These are phyloP conservation scores for Moxostoma hubbsi DNA, from an alignment of 2,797 vertebrate genomes.

Conservation along the genomic window DNA sequence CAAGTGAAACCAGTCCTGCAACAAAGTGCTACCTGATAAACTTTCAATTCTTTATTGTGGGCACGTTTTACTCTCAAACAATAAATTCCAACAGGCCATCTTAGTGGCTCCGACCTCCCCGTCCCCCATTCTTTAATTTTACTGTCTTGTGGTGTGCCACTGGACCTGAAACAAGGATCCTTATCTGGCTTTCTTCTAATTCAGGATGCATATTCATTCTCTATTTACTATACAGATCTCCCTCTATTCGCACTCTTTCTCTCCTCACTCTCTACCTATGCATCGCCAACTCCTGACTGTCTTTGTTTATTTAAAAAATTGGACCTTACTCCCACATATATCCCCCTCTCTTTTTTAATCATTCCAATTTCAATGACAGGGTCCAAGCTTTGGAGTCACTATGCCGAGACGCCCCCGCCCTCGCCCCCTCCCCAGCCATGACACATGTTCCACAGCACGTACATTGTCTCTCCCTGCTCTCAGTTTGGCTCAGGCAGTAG, in stretches of 20 bases:
- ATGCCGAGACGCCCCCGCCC: constrained; percentile 73
- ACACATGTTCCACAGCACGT: constrained; percentile 83
- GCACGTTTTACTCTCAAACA: constrained; percentile 70
- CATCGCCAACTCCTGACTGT: constrained; percentile 43
- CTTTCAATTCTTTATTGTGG: constrained; percentile 59
- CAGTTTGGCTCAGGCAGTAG: constrained; percentile 77
- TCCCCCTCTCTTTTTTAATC: constrained; percentile 53
- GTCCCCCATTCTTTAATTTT: constrained; percentile 79
- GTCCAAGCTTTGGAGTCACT: constrained; percentile 75
- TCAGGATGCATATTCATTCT: constrained; percentile 54
- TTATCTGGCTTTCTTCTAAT: constrained; percentile 70
- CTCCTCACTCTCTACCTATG: constrained; percentile 42
- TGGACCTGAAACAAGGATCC: constrained; percentile 64
- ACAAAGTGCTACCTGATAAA: constrained; percentile 56
- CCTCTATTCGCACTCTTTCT: constrained; percentile 37
- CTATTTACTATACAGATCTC: constrained; percentile 55
- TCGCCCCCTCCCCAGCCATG: constrained; percentile 62
- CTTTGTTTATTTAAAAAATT: constrained; percentile 60
- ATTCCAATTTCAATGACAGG: constrained; percentile 62
- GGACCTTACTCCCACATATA: constrained; percentile 55
- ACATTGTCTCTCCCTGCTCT: constrained; percentile 71
- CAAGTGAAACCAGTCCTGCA: background rate
- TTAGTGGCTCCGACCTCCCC: constrained; percentile 68
- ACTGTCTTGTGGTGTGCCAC: constrained; percentile 84
- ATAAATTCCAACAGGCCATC: constrained; percentile 75